Percentiles rank a stretch among this genome's conserved stretches.
phyloP scores from a whole-genome alignment of 2,888 invertebrate genomes.

The Gymnocheta viridis region DNA sequence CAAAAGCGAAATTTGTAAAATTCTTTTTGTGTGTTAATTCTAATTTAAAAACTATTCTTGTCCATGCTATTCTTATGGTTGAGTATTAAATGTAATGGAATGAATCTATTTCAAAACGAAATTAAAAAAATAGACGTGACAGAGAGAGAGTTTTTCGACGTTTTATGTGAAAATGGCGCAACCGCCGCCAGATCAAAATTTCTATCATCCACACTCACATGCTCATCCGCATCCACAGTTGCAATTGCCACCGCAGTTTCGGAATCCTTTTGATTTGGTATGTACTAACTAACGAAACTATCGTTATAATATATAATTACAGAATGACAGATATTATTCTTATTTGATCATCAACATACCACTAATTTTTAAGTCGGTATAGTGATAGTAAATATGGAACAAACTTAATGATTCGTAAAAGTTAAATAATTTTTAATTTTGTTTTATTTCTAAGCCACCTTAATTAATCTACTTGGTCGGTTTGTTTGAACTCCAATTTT shows the following conservation, averaged over 20 bases:
- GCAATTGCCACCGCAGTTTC: conserved; percentile 76
- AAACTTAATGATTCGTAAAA: too few relatives aligned
- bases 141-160: conserved; percentile 41
- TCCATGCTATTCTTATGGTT: not conserved
- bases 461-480: too few relatives aligned
- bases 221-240: conserved; percentile 71
- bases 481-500: too few relatives aligned
- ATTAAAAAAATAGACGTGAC: conserved; percentile 56
- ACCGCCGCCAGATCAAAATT: conserved; percentile 76
- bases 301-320: too few relatives aligned
- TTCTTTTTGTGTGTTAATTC: conserved; percentile 2
- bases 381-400: too few relatives aligned
- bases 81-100: conserved; percentile 69
- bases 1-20: conserved; percentile 4
- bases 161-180: conserved; percentile 75
- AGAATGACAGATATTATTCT: not conserved
- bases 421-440: too few relatives aligned
- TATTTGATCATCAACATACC: too few relatives aligned
- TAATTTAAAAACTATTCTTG: not conserved
- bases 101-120: conserved; percentile 42
- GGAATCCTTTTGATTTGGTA: conserved; percentile 77
- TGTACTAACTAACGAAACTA: conserved; percentile 47
- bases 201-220: conserved; percentile 73
- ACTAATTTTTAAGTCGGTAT: too few relatives aligned
- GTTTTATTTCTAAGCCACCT: too few relatives aligned